phyloP scores from a whole-genome alignment of 1,140 invertebrate species.

The Harpegnathos saltator region DNA sequence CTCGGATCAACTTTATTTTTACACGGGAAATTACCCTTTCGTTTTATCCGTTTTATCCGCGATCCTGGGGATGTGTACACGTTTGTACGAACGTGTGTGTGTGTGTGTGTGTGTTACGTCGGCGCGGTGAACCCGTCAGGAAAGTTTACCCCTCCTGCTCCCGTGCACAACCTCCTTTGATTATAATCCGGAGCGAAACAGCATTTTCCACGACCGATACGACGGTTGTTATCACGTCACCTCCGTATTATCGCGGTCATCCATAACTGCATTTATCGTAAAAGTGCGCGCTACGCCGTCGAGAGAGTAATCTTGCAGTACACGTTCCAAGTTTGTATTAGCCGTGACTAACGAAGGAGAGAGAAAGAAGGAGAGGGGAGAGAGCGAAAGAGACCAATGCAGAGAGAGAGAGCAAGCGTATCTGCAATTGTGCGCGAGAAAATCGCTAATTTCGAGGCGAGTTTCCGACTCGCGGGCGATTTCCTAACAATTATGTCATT shows the following conservation, averaged over 20 bases:
- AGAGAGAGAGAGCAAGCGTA: slow-evolving; percentile 10
- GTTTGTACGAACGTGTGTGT: too few species aligned
- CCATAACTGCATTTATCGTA: too few species aligned
- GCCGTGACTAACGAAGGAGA: not conserved
- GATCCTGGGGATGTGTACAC: not conserved
- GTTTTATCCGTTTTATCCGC: not conserved
- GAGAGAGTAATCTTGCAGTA: too few species aligned
- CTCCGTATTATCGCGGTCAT: too few species aligned
- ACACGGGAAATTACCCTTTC: slow-evolving; percentile 25
- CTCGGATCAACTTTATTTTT: slow-evolving; percentile 15
- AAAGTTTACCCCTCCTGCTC: slow-evolving; percentile 24
- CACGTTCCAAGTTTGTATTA: slow-evolving; percentile 7
- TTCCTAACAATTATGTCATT: slow-evolving; percentile 10
- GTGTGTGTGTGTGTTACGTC: not conserved
- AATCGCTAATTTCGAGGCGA: slow-evolving; percentile 31
- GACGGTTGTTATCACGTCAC: slow-evolving; percentile 25
- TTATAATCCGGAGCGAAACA: slow-evolving; percentile 37
- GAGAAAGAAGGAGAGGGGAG: too few species aligned
- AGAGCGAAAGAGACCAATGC: not conserved
- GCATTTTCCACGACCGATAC: slow-evolving; percentile 13
- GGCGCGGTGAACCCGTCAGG: not conserved
- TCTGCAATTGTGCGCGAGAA: slow-evolving; percentile 18
- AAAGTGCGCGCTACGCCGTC: too few species aligned
- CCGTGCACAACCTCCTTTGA: slow-evolving; percentile 7
- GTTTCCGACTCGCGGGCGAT: not conserved